Conservation (phyloP, 1,140 invertebrate genomes). For the Stegodyphus dumicola region DNA sequence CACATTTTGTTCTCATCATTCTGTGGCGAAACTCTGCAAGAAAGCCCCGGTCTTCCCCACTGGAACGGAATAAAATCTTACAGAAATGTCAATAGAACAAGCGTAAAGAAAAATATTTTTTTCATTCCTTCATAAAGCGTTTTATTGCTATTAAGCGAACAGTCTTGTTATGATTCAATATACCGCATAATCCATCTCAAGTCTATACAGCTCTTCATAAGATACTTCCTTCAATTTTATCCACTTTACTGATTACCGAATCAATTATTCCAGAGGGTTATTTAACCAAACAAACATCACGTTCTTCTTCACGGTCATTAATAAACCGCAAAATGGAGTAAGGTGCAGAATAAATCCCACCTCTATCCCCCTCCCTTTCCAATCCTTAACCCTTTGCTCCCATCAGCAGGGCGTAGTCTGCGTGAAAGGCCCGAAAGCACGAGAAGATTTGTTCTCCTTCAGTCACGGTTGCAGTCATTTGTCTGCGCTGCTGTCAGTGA, state of each 20-base stretch:
- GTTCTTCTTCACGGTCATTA: slow-evolving; percentile 46
- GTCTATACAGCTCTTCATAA: no score
- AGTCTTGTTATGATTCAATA: no score
- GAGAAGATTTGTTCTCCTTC: slow-evolving; percentile 50
- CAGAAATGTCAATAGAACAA: no score
- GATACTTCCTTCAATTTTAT: no score
- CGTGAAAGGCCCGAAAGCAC: neutral
- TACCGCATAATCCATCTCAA: no score
- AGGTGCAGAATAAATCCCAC: neutral
- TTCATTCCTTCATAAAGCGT: no score
- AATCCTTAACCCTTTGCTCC: neutral
- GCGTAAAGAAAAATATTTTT: no score
- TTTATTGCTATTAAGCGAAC: no score
- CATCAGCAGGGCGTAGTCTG: neutral
- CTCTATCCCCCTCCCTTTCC: neutral
- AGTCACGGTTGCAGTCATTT: slow-evolving; percentile 53
- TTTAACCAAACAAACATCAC: slow-evolving; percentile 54
- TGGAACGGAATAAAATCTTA: no score
- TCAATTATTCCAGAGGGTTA: slow-evolving; percentile 47
- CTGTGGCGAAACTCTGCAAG: no score
- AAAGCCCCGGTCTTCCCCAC: no score
- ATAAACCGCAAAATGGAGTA: slow-evolving; percentile 38
- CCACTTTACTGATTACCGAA: slow-evolving; percentile 13
- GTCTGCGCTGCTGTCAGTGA: slow-evolving; percentile 42
- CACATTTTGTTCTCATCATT: no score